phyloP scores from a whole-genome alignment of 2,797 vertebrate genomes.

The Enoplosus armatus region DNA sequence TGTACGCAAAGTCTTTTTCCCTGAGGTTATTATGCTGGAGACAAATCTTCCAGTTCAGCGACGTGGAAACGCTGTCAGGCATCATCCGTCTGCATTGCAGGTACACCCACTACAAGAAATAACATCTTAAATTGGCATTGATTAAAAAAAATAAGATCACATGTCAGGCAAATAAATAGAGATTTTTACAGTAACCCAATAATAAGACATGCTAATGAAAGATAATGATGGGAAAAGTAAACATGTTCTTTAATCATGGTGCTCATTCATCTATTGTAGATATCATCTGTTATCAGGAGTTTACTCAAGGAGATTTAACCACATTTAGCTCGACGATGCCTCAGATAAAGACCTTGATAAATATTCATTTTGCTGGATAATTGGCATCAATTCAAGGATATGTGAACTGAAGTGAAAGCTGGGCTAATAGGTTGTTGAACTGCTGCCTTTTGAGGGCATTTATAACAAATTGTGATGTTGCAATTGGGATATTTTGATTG shows the following conservation, averaged over 20 bases:
- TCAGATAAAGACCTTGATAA: constrained; percentile 60
- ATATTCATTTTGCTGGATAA: constrained; percentile 52
- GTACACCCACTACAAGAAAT: not conserved
- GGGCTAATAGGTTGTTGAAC: constrained; percentile 1
- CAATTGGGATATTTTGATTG: not conserved
- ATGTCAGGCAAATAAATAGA: constrained; percentile 44
- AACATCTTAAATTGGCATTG: not conserved
- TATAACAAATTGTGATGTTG: constrained; percentile 19
- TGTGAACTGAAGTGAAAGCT: constrained; percentile 25
- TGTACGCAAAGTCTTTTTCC: not conserved
- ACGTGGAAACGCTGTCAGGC: not conserved
- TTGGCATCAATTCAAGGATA: constrained; percentile 42
- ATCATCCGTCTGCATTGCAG: not conserved
- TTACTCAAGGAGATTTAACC: constrained; percentile 55
- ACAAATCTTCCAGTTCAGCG: constrained; percentile 23
- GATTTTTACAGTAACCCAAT: constrained; percentile 44
- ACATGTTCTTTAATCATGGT: constrained; percentile 66
- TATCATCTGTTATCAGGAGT: constrained; percentile 70
- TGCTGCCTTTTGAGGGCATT: constrained; percentile 15
- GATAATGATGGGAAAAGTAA: constrained; percentile 58
- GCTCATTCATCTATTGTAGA: constrained; percentile 58
- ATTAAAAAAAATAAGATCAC: constrained; percentile 35
- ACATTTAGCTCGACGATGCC: constrained; percentile 56
- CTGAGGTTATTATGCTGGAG: constrained; percentile 5
- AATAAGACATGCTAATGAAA: constrained; percentile 50